Base-by-base conservation (phyloP, 2,797 vertebrate species). In the Lagocephalus sceleratus region DNA sequence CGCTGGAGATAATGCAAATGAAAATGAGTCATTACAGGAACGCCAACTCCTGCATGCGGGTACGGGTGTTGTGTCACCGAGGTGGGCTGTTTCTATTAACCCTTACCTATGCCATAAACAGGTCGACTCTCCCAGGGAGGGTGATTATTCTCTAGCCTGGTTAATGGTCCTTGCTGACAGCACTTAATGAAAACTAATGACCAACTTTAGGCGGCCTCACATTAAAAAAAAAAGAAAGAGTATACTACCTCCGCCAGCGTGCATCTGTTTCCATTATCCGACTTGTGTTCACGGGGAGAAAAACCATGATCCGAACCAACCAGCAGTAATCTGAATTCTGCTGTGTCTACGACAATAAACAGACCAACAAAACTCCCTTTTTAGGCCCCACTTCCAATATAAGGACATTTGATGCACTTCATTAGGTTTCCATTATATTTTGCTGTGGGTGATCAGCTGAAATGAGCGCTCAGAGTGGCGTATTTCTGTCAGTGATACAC, bases 131-230 rank as follows among this genome's bases (percentile, higher is more conserved):
- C 83, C 83, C 3, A 17, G 19, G 67, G 72, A 84, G 85, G 78
- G 70, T 78, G 82, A 85, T 87, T 83, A 87, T 81, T 79, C 83
- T 84, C 74, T 23, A 49, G 81, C 66, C 79, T 87, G 84, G 76
- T 84, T 90, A 89, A 89, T 89, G 85, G 80, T 81, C 81, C 88
- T 83, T 79, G 69, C 73, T 79, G 85, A 85, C 85, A 78, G 79
- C 83, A 76, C 81, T 85, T 88, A 86, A 87, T 87, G 85, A 81
- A 72, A 88, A 86, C 82, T 69, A 85, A 88, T 83, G 73, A 49
- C 42, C 55, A 39, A 64, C 73, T 71, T 66, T 65, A 62, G 59
- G 63, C 76, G 20, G 19, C 17, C 16, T 45, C 25, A 14, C 46
- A 76, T 56, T 14, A 51, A 57, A 63, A 54, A 20, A 75, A 69